phyloP scores from a whole-genome alignment of 2,888 invertebrate genomes.

The Drosophila silvestris region DNA sequence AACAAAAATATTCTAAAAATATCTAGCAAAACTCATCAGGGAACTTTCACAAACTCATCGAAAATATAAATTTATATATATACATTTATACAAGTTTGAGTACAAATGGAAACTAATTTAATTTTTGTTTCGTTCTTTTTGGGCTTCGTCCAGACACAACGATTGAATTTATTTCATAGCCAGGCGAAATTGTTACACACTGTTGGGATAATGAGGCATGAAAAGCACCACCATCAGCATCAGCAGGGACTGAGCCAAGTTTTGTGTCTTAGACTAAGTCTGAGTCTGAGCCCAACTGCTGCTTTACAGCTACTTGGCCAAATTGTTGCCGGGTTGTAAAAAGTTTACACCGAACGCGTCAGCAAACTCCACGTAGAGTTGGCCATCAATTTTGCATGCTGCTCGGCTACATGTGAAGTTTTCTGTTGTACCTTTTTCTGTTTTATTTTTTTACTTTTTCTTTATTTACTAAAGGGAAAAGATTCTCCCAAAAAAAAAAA shows the following conservation, averaged over 20 bases:
- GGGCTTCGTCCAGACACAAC: conserved; percentile 6
- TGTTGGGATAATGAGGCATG: conserved; percentile 73
- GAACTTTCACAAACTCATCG: not conserved
- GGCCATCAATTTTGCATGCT: conserved; percentile 64
- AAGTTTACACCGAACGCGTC: conserved; percentile 52
- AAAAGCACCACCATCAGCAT: conserved; percentile 40
- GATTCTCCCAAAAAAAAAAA: not conserved
- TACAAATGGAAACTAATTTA: conserved; percentile 64
- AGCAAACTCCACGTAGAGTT: conserved; percentile 23
- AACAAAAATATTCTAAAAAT: not conserved
- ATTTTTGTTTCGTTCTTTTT: conserved; percentile 25
- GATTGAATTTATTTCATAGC: conserved; percentile 39
- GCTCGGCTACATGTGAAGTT: conserved; percentile 47
- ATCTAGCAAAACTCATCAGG: not conserved
- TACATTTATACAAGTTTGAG: conserved; percentile 27
- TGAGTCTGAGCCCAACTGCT: conserved; percentile 48
- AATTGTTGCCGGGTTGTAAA: conserved; percentile 69
- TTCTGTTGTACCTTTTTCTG: conserved; percentile 3
- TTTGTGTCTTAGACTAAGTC: conserved; percentile 18
- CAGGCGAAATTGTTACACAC: conserved; percentile 56
- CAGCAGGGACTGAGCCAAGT: conserved; percentile 12
- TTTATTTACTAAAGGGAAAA: conserved; percentile 25
- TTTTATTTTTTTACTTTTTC: not conserved
- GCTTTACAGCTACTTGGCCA: conserved; percentile 71
- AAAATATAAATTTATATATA: not conserved